Evolutionary conservation across 1,140 invertebrate genomes (phyloP), one percentile per base, ranked within the genome.

Genomic region (Oreohelix idahoensis): DNA sequence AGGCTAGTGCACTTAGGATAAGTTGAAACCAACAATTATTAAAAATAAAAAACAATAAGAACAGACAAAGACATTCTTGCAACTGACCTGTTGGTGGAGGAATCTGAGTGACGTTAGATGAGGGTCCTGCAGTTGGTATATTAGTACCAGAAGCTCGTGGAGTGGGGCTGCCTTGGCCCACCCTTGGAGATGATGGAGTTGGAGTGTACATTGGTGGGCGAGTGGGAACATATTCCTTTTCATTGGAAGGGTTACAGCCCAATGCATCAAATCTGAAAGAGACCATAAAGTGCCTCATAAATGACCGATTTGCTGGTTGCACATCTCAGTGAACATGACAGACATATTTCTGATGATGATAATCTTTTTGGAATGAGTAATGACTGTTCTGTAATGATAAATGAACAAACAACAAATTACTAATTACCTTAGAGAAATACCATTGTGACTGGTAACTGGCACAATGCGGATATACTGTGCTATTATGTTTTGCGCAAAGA

Each of bases 401-500:
- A n/a, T n/a, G n/a, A n/a, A n/a, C n/a, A n/a, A n/a, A n/a, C 20
- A 10, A 66, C 20, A 66, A 71, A 58, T 26, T 20, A 13, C 32
- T 20, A 75, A 5, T 39, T 42, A 75, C 73, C 73, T 38, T n/a
- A 75, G 35, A 45, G 73, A 36, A 2, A 79, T 35, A 69, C 51
- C 77, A 79, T 39, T 23, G 35, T 63, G 53, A 36, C 53, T 66
- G 17, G 13, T 63, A 5, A 79, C 49, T 63, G 77, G 77, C 26
- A 66, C 20, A 66, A 79, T 63, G 23, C 77, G 77, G 35, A 79
- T 69, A 39, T 26, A 66, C 36, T 32, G 51, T 32, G 77, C 77
- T 15, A 69, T 36, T 15, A 79, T 58, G 36, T 75, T 58, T 49
- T 84, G 71, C 75, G 85, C 86, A 76, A 90, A 90, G 23, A 85